Conservation (phyloP, 2,113 vertebrate genomes). For the Ictidomys tridecemlineatus region DNA sequence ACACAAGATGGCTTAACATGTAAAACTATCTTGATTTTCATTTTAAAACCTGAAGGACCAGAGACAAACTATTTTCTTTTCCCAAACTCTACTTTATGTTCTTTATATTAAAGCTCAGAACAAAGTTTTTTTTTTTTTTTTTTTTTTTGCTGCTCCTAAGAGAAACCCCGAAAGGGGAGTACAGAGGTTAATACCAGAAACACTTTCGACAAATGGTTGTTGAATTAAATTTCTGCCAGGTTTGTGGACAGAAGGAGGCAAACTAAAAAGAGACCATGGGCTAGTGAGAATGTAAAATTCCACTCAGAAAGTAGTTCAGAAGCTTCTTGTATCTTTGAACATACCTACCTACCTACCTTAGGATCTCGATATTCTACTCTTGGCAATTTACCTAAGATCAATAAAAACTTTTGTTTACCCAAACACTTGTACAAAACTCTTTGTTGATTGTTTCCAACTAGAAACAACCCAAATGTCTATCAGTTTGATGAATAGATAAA, state of each 20-base stretch:
- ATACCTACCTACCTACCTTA: background rate
- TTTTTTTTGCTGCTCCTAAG: background rate
- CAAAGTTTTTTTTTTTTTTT: too few relatives aligned
- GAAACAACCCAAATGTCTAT: background rate
- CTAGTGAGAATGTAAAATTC: background rate
- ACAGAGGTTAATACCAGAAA: background rate
- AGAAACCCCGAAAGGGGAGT: background rate
- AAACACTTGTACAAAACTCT: background rate
- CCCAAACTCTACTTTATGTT: background rate
- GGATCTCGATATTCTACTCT: background rate
- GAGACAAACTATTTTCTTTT: background rate
- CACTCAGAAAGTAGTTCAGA: background rate
- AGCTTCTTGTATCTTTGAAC: background rate
- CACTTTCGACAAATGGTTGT: background rate
- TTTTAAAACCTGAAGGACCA: background rate
- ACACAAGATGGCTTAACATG: background rate
- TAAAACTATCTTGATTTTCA: background rate
- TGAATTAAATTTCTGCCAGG: background rate
- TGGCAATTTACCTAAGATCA: background rate
- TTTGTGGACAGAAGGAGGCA: background rate
- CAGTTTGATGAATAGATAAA: background rate
- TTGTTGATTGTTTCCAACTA: background rate
- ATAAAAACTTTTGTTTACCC: background rate
- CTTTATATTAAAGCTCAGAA: background rate
- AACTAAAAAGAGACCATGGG: background rate